These are phyloP conservation scores for Hypomesus transpacificus DNA, from an alignment of 2,113 vertebrate genomes.

Conservation along the genomic window DNA sequence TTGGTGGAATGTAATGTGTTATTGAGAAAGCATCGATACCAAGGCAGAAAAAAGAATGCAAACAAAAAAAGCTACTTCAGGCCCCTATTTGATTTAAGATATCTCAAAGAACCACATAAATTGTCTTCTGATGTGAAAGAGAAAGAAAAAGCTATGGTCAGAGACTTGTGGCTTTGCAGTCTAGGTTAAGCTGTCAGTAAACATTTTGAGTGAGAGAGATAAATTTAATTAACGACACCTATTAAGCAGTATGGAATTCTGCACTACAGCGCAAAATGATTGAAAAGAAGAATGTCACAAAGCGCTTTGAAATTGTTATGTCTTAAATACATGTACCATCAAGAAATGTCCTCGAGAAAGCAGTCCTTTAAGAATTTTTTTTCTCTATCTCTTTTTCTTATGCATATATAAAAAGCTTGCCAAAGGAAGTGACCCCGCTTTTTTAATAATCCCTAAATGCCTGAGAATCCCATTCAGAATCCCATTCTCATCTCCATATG, in stretches of 20 bases:
- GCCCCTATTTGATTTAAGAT: conserved; percentile 34
- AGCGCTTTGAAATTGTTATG: conserved; percentile 20
- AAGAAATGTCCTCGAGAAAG: conserved; percentile 45
- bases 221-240: neutral
- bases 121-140: conserved; percentile 40
- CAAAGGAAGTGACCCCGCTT: conserved; percentile 54
- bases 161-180: too few species aligned
- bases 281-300: neutral
- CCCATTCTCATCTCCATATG: conserved; percentile 46
- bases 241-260: neutral
- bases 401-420: conserved; percentile 36
- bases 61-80: conserved; percentile 4
- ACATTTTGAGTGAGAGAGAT: neutral
- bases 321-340: conserved; percentile 6
- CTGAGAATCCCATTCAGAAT: conserved; percentile 59
- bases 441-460: conserved; percentile 51
- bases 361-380: conserved; percentile 27
- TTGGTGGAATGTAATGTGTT: conserved; percentile 27
- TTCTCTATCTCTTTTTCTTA: conserved; percentile 30
- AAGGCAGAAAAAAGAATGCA: neutral
- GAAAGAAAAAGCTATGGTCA: conserved; percentile 15
- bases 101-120: conserved; percentile 18
- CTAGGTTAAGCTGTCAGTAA: neutral
- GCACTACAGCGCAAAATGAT: neutral
- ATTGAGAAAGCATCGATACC: conserved; percentile 11